These are phyloP conservation scores for Chelonoidis abingdonii DNA, from an alignment of 2,113 vertebrate genomes.

Conservation along the genomic window DNA sequence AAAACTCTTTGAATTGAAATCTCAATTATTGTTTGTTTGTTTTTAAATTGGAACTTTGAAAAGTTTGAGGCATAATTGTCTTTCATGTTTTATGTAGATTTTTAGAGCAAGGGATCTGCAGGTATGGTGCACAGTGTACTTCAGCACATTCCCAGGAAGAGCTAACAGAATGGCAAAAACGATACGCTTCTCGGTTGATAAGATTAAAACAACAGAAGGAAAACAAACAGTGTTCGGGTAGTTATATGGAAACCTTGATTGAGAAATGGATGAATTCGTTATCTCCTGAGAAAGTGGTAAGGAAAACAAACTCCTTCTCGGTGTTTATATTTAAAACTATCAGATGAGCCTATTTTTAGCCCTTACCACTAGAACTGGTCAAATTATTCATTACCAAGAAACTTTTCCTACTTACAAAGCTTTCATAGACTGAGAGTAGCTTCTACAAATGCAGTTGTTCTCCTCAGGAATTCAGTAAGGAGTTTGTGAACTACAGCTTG, in stretches of 20 bases:
- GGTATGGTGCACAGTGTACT: conserved; percentile 98
- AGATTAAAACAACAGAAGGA: conserved; percentile 97
- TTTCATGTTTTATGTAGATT: conserved; percentile 84
- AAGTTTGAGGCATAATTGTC: conserved; percentile 44
- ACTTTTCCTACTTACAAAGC: neutral
- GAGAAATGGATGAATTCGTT: conserved; percentile 99
- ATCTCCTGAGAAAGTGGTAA: conserved; percentile 97
- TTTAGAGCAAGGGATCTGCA: conserved; percentile 97
- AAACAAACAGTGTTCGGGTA: conserved; percentile 94
- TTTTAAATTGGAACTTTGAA: neutral
- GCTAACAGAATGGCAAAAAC: conserved; percentile 97
- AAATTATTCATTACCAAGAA: neutral
- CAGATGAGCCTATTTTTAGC: conserved; percentile 24
- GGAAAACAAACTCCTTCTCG: conserved; percentile 50
- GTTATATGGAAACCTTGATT: conserved; percentile 97
- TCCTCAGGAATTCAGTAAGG: neutral
- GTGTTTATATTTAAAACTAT: neutral
- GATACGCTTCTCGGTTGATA: conserved; percentile 95
- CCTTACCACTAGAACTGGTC: neutral
- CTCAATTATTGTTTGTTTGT: neutral
- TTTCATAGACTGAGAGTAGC: neutral
- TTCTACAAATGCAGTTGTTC: neutral
- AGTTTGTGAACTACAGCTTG: neutral
- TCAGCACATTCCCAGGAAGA: conserved; percentile 98
- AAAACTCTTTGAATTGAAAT: neutral